Base-by-base conservation (phyloP, 2,888 invertebrate species). In the Resseliella maxima region DNA sequence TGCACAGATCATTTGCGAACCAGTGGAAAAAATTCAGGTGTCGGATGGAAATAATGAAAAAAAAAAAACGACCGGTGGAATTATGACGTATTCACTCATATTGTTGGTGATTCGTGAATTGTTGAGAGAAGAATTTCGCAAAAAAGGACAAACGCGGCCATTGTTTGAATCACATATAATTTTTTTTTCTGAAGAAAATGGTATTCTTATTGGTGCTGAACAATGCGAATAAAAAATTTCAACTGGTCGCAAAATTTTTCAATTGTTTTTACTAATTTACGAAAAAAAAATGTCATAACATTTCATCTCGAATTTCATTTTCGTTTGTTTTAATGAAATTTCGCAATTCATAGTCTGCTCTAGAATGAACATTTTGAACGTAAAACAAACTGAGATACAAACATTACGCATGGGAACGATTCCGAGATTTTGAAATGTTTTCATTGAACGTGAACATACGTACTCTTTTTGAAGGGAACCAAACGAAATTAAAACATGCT, bases 351-450 rank as follows among this genome's bases (percentile, higher is more conserved):
- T n/a, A n/a, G n/a, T n/a, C n/a, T n/a, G n/a, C n/a, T n/a, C n/a
- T n/a, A n/a, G n/a, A n/a, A n/a, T n/a, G n/a, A n/a, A n/a, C n/a
- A n/a, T n/a, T n/a, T 59, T 24, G 15, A 59, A n/a, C n/a, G n/a
- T 5, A 27, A 59, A 59, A 59, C 5, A 18, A 72, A 31, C 27
- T 31, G 0, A 31, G 10, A 31, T 3, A 72, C 31, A 18, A 72
- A 18, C 10, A 72, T 72, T 72, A n/a, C 72, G 72, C 72, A 72
- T 72, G 72, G 72, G 72, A 72, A n/a, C 72, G 31, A 31, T 72
- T 72, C 31, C 15, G 12, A 72, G 15, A 31, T 0, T 72, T 59
- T 2, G 12, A 59, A 59, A 12, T 59, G 24, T 24, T 59, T 27
- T n/a, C 31, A 5, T 72, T 15, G 27, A 15, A 31, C 12, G 24